Percentiles rank a stretch among this genome's conserved stretches.
These are phyloP conservation scores for Muscicapa striata DNA, from an alignment of 2,797 vertebrate species.

Conservation along the genomic window DNA sequence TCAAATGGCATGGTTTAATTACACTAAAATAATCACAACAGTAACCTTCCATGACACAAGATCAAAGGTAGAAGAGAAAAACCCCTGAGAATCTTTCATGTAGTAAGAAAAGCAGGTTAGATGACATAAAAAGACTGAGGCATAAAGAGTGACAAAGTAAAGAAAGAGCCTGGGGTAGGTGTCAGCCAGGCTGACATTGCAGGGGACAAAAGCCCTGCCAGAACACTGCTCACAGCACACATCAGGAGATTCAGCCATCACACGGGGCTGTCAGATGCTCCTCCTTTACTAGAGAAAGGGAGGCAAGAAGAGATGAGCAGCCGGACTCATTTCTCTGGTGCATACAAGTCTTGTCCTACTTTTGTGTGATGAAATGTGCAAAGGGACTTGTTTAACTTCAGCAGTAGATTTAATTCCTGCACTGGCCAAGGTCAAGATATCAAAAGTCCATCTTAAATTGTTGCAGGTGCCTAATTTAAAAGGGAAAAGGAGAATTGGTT, in stretches of 20 bases:
- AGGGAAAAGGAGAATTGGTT: not conserved
- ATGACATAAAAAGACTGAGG: not conserved
- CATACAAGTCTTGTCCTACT: not conserved
- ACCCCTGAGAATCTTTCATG: not conserved
- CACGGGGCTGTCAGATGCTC: fast-evolving
- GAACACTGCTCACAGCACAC: not conserved
- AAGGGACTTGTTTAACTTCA: not conserved
- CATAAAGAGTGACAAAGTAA: not conserved
- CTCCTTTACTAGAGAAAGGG: not conserved
- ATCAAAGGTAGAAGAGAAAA: not conserved
- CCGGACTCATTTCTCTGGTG: not conserved
- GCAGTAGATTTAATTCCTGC: not conserved
- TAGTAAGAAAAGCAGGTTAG: not conserved
- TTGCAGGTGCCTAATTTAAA: not conserved
- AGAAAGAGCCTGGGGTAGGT: not conserved
- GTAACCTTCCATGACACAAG: not conserved
- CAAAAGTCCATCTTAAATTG: not conserved
- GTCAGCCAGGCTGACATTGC: not conserved
- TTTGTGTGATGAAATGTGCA: not conserved
- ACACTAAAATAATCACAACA: not conserved
- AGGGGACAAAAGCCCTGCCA: not conserved
- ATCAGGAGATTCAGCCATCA: not conserved
- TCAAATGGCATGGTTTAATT: not conserved
- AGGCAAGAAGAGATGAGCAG: not conserved
- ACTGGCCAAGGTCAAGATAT: not conserved